phyloP scores from a whole-genome alignment of 2,888 invertebrate genomes.

The Netelia melanura region DNA sequence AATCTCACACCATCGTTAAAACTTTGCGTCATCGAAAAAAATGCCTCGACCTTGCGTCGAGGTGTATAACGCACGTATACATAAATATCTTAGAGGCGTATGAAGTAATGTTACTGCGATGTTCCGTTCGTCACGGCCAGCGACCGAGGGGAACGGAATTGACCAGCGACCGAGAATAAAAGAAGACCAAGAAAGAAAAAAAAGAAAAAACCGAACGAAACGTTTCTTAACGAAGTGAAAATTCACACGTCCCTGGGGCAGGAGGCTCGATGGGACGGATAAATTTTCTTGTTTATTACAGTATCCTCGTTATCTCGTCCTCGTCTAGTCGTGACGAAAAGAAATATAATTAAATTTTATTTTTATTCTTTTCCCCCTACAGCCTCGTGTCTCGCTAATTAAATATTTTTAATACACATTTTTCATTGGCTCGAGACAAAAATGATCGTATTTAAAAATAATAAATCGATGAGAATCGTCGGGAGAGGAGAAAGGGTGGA shows the following conservation, averaged over 20 bases:
- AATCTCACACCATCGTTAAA: constrained; percentile 38
- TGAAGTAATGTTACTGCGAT: background rate
- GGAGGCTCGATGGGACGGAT: background rate
- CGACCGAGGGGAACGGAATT: constrained; percentile 13
- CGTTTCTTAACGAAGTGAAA: constrained; percentile 13
- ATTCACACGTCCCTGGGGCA: constrained; percentile 2
- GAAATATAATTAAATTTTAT: too few species aligned
- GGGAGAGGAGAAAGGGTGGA: too few species aligned
- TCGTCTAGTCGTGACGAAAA: too few species aligned
- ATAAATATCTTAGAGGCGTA: background rate
- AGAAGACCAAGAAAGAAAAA: background rate
- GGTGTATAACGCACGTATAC: background rate
- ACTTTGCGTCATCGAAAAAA: constrained; percentile 47
- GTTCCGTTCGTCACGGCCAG: constrained; percentile 6
- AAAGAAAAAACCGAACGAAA: background rate
- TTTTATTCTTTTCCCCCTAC: too few species aligned
- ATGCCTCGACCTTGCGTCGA: constrained; percentile 33
- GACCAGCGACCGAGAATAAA: background rate
- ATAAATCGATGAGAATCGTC: too few species aligned
- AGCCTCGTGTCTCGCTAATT: background rate
- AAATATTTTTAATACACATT: constrained; percentile 8
- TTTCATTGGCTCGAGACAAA: background rate
- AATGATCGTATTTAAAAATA: too few species aligned
- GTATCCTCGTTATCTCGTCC: too few species aligned
- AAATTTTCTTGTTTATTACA: background rate